These are phyloP conservation scores for Parapristionchus giblindavisi DNA, from an alignment of 2,888 invertebrate species.

Conservation along the genomic window DNA sequence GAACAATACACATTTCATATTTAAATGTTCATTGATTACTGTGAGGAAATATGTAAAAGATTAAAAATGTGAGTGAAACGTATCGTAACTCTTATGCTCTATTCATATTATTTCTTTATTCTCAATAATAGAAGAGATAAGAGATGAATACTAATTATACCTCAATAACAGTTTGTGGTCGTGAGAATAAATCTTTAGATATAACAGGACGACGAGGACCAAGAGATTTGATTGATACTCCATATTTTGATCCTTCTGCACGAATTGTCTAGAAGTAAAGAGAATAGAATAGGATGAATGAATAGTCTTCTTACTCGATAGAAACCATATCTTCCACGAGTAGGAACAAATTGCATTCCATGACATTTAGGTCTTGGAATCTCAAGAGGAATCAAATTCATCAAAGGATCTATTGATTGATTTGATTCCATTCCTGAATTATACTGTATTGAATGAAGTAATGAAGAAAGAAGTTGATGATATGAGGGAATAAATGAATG, in stretches of 20 bases:
- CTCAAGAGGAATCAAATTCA: conserved; percentile 54
- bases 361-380: conserved; percentile 67
- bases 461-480: too few relatives aligned
- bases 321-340: conserved; percentile 65
- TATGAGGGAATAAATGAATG: not conserved
- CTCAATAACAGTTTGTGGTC: conserved; percentile 35
- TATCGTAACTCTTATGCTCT: too few relatives aligned
- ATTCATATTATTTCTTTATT: too few relatives aligned
- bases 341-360: conserved; percentile 67
- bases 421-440: too few relatives aligned
- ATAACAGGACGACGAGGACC: conserved; percentile 42
- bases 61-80: too few relatives aligned
- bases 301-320: conserved; percentile 62
- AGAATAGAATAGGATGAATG: not conserved
- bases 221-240: conserved; percentile 57
- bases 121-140: too few relatives aligned
- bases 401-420: conserved; percentile 57
- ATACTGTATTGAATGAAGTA: too few relatives aligned
- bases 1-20: too few relatives aligned
- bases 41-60: too few relatives aligned
- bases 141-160: not conserved
- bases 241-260: conserved; percentile 62
- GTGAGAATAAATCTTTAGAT: conserved; percentile 25
- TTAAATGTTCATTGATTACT: too few relatives aligned
- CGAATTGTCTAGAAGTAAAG: conserved; percentile 57